phyloP scores from a whole-genome alignment of 2,113 vertebrate genomes.

The Otis tarda region DNA sequence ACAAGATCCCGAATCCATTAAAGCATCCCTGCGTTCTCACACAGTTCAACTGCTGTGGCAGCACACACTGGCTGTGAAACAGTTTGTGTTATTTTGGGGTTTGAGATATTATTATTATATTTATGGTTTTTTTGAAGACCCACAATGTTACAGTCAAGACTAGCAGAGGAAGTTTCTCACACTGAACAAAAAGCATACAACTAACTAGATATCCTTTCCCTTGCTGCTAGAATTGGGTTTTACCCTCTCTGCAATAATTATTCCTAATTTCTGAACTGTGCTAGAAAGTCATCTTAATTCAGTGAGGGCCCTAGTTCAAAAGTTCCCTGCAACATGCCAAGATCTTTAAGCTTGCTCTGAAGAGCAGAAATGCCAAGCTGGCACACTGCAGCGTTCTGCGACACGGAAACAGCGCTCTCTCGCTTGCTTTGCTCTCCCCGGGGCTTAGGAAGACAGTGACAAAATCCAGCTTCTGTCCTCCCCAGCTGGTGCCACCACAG shows the following conservation, averaged over 20 bases:
- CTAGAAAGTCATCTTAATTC: neutral
- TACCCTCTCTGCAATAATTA: neutral
- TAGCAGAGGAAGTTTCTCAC: constrained; percentile 9
- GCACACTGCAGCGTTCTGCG: neutral
- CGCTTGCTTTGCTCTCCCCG: accelerated
- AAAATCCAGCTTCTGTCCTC: neutral
- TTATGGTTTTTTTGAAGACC: neutral
- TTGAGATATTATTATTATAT: neutral
- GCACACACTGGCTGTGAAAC: neutral
- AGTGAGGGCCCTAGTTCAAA: neutral
- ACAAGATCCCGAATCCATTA: neutral
- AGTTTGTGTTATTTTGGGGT: neutral
- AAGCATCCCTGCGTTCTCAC: neutral
- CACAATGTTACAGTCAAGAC: neutral
- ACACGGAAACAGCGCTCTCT: accelerated
- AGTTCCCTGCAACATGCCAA: neutral
- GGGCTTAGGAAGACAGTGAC: neutral
- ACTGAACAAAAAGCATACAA: neutral
- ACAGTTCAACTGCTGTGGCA: neutral
- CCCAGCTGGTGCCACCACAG: neutral
- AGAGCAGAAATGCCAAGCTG: neutral
- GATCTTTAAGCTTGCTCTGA: neutral
- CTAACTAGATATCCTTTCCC: neutral
- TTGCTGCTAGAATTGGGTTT: neutral
- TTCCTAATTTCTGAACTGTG: neutral